These are phyloP conservation scores for Miniopterus natalensis DNA, from an alignment of 2,113 vertebrate genomes.

Conservation along the genomic window DNA sequence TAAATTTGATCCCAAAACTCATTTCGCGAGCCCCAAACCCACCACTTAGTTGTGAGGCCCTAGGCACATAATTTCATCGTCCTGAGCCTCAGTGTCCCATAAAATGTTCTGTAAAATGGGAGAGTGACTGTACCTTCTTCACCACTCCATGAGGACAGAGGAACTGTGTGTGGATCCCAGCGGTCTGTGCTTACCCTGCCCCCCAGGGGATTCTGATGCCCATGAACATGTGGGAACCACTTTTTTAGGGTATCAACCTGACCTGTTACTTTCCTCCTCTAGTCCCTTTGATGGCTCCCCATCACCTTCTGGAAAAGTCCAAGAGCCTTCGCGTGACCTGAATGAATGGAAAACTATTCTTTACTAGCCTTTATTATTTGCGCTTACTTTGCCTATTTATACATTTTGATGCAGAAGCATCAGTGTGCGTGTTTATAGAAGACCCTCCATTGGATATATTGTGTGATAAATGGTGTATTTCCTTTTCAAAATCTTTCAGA, in stretches of 20 bases:
- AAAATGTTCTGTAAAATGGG: not conserved
- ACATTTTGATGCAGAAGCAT: not conserved
- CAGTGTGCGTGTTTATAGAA: not conserved
- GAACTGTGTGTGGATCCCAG: fast-evolving
- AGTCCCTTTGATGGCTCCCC: not conserved
- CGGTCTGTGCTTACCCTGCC: not conserved
- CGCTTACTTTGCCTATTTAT: not conserved
- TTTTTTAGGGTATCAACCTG: not conserved
- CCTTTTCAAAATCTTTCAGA: not conserved
- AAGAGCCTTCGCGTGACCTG: not conserved
- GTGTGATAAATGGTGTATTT: not conserved
- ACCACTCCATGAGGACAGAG: fast-evolving
- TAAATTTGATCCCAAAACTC: not conserved
- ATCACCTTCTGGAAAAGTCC: not conserved
- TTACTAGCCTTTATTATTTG: not conserved
- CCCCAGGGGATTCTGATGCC: fast-evolving
- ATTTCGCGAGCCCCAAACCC: too few species aligned
- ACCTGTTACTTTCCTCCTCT: not conserved
- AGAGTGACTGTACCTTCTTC: fast-evolving
- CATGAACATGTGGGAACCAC: fast-evolving
- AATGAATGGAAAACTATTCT: not conserved
- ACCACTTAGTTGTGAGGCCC: not conserved
- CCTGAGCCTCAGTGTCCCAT: not conserved
- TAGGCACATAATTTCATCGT: too few species aligned
- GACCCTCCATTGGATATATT: not conserved